Percentiles rank a stretch among this genome's conserved stretches.
These are phyloP conservation scores for Athripsodes cinereus DNA, from an alignment of 2,888 invertebrate genomes.

Conservation along the genomic window DNA sequence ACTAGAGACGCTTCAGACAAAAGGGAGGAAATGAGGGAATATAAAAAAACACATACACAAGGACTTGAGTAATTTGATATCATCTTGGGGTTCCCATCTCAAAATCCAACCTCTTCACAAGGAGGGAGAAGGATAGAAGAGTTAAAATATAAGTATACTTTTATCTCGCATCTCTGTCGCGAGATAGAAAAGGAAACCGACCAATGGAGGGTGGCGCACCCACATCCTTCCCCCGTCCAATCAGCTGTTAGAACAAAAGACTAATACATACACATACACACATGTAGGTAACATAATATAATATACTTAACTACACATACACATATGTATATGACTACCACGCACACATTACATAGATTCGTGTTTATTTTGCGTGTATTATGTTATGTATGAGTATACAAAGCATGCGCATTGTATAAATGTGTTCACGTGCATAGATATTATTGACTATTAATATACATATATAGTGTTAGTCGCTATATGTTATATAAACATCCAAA, in stretches of 20 bases:
- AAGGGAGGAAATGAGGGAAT: constrained; percentile 9
- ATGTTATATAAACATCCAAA: too few species aligned
- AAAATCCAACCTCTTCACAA: constrained; percentile 1
- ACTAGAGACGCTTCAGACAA: background rate
- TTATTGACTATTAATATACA: too few species aligned
- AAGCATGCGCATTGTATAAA: background rate
- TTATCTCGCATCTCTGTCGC: constrained; percentile 40
- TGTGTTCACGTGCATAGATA: background rate
- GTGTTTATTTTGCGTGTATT: too few species aligned
- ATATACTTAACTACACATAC: constrained; percentile 12
- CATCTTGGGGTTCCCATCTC: constrained; percentile 11
- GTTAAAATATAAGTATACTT: too few species aligned
- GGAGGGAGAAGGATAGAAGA: constrained; percentile 10
- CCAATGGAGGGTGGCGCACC: constrained; percentile 54
- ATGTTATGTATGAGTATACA: background rate
- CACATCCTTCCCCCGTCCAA: constrained; percentile 53
- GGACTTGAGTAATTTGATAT: constrained; percentile 20
- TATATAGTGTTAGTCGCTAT: too few species aligned
- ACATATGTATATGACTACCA: background rate
- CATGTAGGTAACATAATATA: background rate
- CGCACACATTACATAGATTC: background rate
- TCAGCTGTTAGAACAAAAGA: constrained; percentile 56
- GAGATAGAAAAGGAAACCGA: constrained; percentile 53
- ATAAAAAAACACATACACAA: constrained; percentile 13
- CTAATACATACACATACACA: constrained; percentile 15